A percentile compares a stretch with the other conserved stretches of the same genome.
Evolutionary conservation across 2,797 vertebrate species (phyloP).

Genomic region (Melanotaenia nigrans): DNA sequence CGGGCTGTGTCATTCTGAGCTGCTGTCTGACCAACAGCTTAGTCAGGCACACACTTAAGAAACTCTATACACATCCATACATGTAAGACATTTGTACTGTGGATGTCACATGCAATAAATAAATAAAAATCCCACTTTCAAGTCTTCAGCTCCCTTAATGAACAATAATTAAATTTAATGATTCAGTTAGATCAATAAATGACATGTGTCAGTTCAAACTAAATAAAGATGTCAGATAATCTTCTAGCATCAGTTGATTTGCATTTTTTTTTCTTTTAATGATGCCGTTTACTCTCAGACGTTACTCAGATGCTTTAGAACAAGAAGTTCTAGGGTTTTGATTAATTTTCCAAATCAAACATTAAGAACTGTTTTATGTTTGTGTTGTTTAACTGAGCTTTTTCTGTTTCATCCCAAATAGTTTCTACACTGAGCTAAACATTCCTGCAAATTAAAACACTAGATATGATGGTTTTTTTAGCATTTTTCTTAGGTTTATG

Average conservation of each 20-base stretch:
- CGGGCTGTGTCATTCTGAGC: constrained; percentile 58
- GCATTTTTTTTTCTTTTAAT: not conserved
- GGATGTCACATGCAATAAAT: not conserved
- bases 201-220: not conserved
- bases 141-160: not conserved
- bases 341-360: too few species aligned
- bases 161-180: not conserved
- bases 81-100: not conserved
- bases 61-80: constrained; percentile 33
- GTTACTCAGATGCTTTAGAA: too few species aligned
- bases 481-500: too few species aligned
- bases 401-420: not conserved
- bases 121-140: not conserved
- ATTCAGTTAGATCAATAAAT: not conserved
- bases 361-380: too few species aligned
- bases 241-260: too few species aligned
- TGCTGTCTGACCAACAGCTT: constrained; percentile 42
- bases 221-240: not conserved
- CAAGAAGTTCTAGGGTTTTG: too few species aligned
- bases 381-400: not conserved
- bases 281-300: not conserved
- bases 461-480: not conserved
- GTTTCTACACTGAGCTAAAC: too few species aligned
- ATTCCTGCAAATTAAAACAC: not conserved
- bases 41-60: constrained; percentile 44